Conservation (phyloP, 2,888 invertebrate species). For the Calameuta pallipes region DNA sequence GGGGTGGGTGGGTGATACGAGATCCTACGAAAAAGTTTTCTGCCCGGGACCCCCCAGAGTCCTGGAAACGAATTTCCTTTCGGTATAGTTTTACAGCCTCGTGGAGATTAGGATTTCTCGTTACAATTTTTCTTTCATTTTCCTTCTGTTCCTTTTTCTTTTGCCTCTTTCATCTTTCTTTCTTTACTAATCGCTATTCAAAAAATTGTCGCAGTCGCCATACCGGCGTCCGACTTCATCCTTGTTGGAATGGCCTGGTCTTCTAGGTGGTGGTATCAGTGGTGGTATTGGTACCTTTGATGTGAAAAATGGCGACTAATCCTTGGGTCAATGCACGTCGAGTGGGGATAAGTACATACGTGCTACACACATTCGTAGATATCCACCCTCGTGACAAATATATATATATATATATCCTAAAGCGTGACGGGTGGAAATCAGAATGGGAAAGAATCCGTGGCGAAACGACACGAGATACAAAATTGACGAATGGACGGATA, state of each 20-base stretch:
- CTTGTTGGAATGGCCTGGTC: neutral
- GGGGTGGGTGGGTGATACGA: neutral
- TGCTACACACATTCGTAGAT: neutral
- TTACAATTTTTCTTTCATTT: neutral
- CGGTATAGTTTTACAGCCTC: conserved; percentile 29
- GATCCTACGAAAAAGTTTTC: neutral
- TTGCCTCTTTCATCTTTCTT: neutral
- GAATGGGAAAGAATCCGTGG: neutral
- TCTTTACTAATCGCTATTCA: neutral
- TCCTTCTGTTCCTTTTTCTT: neutral
- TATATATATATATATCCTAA: neutral
- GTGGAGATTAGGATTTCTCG: conserved; percentile 8
- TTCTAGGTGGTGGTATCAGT: neutral
- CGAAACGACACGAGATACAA: neutral
- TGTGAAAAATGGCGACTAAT: neutral
- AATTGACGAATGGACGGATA: neutral
- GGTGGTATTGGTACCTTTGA: neutral
- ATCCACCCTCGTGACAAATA: neutral
- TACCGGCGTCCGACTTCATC: neutral
- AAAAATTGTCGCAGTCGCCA: neutral
- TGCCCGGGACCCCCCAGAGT: neutral
- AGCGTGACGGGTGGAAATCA: neutral
- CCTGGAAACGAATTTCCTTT: neutral
- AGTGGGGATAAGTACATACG: neutral
- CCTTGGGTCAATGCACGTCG: neutral